Conservation (phyloP, 2,797 vertebrate genomes). For the Spheniscus humboldti region DNA sequence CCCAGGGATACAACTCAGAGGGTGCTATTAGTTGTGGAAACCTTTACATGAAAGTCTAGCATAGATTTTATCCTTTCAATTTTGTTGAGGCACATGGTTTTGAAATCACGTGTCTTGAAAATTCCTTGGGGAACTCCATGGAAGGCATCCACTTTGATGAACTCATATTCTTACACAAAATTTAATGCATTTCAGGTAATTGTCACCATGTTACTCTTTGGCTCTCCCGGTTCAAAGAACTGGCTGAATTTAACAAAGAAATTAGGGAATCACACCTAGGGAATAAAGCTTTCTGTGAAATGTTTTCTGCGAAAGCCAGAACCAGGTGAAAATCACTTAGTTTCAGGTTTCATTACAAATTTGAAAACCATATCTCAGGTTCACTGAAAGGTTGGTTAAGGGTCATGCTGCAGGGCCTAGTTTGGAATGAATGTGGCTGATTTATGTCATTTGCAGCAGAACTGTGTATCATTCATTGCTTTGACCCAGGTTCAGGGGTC, state of each 20-base stretch:
- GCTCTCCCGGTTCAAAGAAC: background rate
- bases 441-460: conserved; percentile 46
- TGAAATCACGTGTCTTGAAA: background rate
- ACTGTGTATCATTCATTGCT: conserved; percentile 48
- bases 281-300: conserved; percentile 57
- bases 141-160: background rate
- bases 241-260: conserved; percentile 31
- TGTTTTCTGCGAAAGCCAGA: conserved; percentile 53
- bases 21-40: background rate
- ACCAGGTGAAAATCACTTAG: conserved; percentile 67
- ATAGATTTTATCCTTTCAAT: background rate
- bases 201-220: background rate
- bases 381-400: conserved; percentile 67
- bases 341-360: conserved; percentile 68
- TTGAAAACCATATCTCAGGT: conserved; percentile 66
- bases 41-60: background rate
- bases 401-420: conserved; percentile 52
- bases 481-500: conserved; percentile 47
- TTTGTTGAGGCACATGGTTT: background rate
- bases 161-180: background rate
- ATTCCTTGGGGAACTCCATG: background rate
- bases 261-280: conserved; percentile 44
- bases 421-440: conserved; percentile 59
- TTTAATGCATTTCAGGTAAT: background rate
- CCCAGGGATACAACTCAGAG: background rate